These are phyloP conservation scores for Mantis religiosa DNA, from an alignment of 2,888 invertebrate genomes.

Conservation along the genomic window DNA sequence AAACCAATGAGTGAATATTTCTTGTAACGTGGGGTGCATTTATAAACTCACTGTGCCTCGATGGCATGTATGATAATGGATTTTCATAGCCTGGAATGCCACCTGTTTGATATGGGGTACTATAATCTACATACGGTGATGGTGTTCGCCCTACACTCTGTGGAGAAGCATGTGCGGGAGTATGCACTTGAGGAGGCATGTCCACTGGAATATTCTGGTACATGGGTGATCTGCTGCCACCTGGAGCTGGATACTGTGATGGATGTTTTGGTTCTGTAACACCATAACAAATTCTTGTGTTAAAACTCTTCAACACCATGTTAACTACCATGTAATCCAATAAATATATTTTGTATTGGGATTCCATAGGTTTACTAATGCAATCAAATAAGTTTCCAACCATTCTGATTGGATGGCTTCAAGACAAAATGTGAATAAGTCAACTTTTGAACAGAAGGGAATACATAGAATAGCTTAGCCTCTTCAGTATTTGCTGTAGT, in stretches of 20 bases:
- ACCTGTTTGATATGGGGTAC: not conserved
- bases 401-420: no score
- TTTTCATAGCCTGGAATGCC: not conserved
- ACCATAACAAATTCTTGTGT: not conserved
- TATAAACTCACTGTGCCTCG: not conserved
- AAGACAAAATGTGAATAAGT: no score
- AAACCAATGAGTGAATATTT: not conserved
- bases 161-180: not conserved
- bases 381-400: no score
- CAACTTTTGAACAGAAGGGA: no score
- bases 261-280: not conserved
- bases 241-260: not conserved
- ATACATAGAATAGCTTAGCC: no score
- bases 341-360: no score
- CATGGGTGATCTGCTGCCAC: not conserved
- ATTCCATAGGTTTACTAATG: no score
- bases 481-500: no score
- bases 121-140: not conserved
- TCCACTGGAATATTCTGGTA: not conserved
- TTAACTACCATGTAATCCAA: no score
- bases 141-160: not conserved
- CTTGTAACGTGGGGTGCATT: not conserved
- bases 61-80: not conserved
- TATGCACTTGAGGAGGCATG: not conserved
- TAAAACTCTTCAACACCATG: no score